Base-by-base conservation (phyloP, 1,140 invertebrate species). In the Pemphigus obesinymphae region DNA sequence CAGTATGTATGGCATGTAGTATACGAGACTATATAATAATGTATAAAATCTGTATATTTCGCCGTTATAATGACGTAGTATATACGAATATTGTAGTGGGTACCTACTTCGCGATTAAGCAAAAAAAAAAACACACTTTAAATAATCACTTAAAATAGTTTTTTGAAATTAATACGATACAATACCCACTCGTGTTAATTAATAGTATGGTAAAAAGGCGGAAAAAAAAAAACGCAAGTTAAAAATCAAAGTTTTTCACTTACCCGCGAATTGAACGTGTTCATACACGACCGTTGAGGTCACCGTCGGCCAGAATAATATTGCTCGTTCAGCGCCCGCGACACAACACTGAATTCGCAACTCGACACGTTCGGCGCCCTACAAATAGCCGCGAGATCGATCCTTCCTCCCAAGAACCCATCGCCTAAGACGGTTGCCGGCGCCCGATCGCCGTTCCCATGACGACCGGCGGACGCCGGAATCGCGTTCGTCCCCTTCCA, bases 361-460 rank as follows among this genome's bases (percentile, higher is more conserved):
- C 55, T n/a, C 76, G n/a, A 63, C 43, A 55, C 76, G n/a, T 63
- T 45, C 76, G 53, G 76, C 55, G 76, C 76, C 55, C 76, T 80
- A 80, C 76, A 80, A 80, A 80, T 80, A 80, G 76, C 76, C 76
- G 50, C 76, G 37, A 61, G 76, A 80, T 80, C 76, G 55, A 63
- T 80, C 76, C 76, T 63, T 55, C 76, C 31, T n/a, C n/a, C n/a
- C n/a, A n/a, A 0, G 23, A 63, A 43, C 76, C 43, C 43, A 26
- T 63, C 55, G 15, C n/a, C 31, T 53, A 15, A 78, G 75, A 78
- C 31, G 55, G 40, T 80, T 29, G 76, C 53, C 34, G 37, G 34
- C 75, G 37, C 55, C 34, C 53, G 37, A 78, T 78, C 75, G 34
- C 50, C 50, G 55, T 63, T 40, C 20, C 50, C 55, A 80, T 63